These are phyloP conservation scores for Conomelus anceps DNA, from an alignment of 2,888 invertebrate species.

Conservation along the genomic window DNA sequence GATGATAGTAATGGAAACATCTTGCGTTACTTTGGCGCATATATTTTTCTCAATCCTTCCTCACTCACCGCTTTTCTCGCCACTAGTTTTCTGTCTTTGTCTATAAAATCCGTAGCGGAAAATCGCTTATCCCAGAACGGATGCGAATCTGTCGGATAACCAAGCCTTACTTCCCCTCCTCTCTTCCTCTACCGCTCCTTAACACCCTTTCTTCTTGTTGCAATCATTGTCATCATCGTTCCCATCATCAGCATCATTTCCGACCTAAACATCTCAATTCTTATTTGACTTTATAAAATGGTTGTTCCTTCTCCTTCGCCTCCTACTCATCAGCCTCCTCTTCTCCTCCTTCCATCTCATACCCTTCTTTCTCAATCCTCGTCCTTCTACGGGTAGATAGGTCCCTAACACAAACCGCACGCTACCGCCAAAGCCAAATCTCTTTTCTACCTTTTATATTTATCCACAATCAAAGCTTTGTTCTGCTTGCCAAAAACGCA, in stretches of 20 bases:
- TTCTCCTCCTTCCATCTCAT: neutral
- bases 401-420: conserved; percentile 15
- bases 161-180: neutral
- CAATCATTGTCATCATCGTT: neutral
- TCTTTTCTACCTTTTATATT: conserved; percentile 5
- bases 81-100: neutral
- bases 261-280: neutral
- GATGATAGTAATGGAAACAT: neutral
- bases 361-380: neutral
- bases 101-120: neutral
- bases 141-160: neutral
- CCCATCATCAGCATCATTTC: neutral
- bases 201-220: neutral
- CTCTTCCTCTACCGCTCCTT: neutral
- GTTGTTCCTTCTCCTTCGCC: neutral
- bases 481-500: conserved; percentile 10
- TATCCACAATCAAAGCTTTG: conserved; percentile 15
- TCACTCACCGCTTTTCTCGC: neutral
- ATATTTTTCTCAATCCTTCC: neutral
- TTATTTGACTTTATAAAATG: neutral
- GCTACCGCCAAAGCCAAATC: neutral
- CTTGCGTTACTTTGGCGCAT: neutral
- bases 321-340: neutral
- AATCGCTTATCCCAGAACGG: neutral
- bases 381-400: neutral